These are phyloP conservation scores for Staurois parvus DNA, from an alignment of 2,797 vertebrate species.

Conservation along the genomic window DNA sequence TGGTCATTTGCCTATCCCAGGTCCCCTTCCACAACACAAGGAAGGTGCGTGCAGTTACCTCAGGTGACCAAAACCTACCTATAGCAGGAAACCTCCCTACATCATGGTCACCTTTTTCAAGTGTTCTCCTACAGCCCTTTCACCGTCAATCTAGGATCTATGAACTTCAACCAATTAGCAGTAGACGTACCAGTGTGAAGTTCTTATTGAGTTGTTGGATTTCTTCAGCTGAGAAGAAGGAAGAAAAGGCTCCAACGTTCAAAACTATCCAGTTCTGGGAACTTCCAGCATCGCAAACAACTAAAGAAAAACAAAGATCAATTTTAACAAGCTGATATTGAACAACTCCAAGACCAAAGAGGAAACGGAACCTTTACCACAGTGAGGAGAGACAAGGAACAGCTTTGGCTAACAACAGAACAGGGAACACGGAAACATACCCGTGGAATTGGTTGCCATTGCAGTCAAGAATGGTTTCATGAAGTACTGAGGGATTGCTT, in stretches of 20 bases:
- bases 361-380: neutral
- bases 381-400: neutral
- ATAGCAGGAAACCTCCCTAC: too few species aligned
- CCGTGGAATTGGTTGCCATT: neutral
- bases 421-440: neutral
- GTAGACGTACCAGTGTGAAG: neutral
- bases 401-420: neutral
- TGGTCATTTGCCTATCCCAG: too few species aligned
- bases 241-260: constrained; percentile 10
- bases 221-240: neutral
- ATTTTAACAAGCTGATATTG: neutral
- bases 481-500: constrained; percentile 29
- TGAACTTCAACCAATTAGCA: neutral
- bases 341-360: neutral
- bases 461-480: constrained; percentile 12
- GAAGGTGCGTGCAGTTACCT: too few species aligned
- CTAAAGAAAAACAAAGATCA: too few species aligned
- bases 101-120: too few species aligned
- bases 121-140: neutral
- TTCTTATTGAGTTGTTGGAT: neutral
- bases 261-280: neutral
- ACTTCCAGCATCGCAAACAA: neutral
- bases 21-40: too few species aligned
- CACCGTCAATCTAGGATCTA: neutral
- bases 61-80: too few species aligned